Conservation (phyloP, 2,888 invertebrate species). For the Napeogenes sylphis region DNA sequence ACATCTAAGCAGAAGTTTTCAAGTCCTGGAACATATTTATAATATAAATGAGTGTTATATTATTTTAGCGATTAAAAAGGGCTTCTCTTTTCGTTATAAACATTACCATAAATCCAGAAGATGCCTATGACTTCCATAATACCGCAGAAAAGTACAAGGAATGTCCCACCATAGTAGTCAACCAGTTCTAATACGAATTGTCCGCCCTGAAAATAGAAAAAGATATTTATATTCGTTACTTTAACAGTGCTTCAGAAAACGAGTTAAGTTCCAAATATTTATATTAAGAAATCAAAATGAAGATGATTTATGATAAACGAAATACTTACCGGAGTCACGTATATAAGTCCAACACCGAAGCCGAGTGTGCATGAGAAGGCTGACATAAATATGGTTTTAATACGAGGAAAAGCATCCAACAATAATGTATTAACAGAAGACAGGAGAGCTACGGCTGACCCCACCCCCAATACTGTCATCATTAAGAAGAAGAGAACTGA, state of each 20-base stretch:
- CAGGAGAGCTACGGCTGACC: slow-evolving; percentile 85
- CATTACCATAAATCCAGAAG: slow-evolving; percentile 85
- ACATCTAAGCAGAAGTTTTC: slow-evolving; percentile 79
- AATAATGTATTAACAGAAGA: slow-evolving; percentile 82
- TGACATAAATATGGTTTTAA: slow-evolving; percentile 79
- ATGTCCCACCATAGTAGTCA: slow-evolving; percentile 86
- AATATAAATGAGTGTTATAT: too few species aligned
- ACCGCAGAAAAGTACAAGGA: slow-evolving; percentile 83
- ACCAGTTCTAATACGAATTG: slow-evolving; percentile 85
- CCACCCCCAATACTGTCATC: slow-evolving; percentile 87
- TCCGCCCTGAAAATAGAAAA: slow-evolving; percentile 78
- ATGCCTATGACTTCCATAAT: slow-evolving; percentile 83
- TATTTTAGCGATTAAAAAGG: too few species aligned
- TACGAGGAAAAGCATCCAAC: slow-evolving; percentile 81
- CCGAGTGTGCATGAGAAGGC: slow-evolving; percentile 69
- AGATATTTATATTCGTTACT: not conserved
- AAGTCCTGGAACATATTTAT: slow-evolving; percentile 44
- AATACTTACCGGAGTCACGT: slow-evolving; percentile 84
- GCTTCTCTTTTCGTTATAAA: too few species aligned
- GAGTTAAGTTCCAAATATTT: too few species aligned
- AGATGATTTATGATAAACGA: not conserved
- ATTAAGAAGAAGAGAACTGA: slow-evolving; percentile 88
- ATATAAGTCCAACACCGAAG: slow-evolving; percentile 82
- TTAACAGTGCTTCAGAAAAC: too few species aligned
- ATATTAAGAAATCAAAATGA: not conserved